These are phyloP conservation scores for Sinotaia quadrata DNA, from an alignment of 2,888 invertebrate genomes.

Conservation along the genomic window DNA sequence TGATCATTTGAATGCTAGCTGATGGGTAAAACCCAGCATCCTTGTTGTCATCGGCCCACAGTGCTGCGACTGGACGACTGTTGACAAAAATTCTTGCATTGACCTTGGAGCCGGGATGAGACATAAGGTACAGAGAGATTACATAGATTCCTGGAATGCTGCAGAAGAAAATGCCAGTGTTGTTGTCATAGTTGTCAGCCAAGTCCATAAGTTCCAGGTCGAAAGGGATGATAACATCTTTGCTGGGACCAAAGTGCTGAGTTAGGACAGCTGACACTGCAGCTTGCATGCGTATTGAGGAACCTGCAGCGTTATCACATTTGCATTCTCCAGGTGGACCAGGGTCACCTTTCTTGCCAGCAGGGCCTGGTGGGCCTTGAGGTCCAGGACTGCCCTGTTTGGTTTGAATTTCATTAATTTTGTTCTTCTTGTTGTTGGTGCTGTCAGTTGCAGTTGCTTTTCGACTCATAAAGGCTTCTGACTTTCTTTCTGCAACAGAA, in stretches of 20 bases:
- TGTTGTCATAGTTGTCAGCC: constrained; percentile 50
- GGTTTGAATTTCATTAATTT: too few species aligned
- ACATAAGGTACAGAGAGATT: constrained; percentile 47
- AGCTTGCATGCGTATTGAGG: constrained; percentile 33
- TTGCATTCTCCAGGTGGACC: constrained; percentile 1
- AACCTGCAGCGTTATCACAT: background rate
- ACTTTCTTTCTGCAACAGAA: too few species aligned
- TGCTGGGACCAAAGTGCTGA: constrained; percentile 46
- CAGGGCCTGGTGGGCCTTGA: constrained; percentile 13
- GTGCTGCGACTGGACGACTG: constrained; percentile 47
- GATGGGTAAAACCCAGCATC: constrained; percentile 51
- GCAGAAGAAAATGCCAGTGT: constrained; percentile 46
- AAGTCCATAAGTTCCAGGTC: constrained; percentile 46
- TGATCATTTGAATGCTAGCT: constrained; percentile 47
- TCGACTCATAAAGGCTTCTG: background rate
- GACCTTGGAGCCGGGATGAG: constrained; percentile 50
- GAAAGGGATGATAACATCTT: constrained; percentile 47
- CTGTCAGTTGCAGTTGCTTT: background rate
- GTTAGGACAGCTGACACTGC: constrained; percentile 46
- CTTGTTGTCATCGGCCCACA: constrained; percentile 51
- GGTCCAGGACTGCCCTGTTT: constrained; percentile 6
- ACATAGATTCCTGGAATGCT: constrained; percentile 50
- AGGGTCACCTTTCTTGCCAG: constrained; percentile 28
- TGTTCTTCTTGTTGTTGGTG: background rate
- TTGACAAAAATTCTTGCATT: constrained; percentile 48